Evolutionary conservation across 1,140 invertebrate species (phyloP).

Genomic region (Dendrolimus punctatus): DNA sequence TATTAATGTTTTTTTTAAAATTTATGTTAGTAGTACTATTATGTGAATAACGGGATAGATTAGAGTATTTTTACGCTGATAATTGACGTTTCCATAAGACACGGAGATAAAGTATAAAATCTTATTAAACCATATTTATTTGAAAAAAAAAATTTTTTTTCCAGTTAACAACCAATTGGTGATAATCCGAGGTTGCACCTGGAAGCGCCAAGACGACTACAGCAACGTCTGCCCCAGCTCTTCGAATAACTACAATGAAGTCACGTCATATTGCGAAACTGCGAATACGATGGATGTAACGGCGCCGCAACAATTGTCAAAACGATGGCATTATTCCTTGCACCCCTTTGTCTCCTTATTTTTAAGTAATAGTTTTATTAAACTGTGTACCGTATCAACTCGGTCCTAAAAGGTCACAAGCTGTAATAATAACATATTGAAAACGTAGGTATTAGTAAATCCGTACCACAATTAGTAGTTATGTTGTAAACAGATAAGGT

Average conservation of each 20-base stretch:
- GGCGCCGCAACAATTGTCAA: slow-evolving; percentile 56
- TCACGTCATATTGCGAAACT: slow-evolving; percentile 73
- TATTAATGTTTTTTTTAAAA: no score
- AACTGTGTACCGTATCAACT: no score
- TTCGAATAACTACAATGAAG: slow-evolving; percentile 60
- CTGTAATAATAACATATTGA: no score
- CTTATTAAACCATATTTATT: background rate
- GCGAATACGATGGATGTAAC: slow-evolving; percentile 72
- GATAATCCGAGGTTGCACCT: slow-evolving; percentile 71
- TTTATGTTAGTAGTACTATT: no score
- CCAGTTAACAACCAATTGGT: slow-evolving; percentile 67
- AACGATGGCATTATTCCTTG: slow-evolving; percentile 55
- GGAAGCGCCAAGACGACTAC: slow-evolving; percentile 71
- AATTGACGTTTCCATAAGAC: no score
- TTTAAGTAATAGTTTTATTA: slow-evolving; percentile 42
- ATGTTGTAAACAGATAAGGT: no score
- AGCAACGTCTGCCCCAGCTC: slow-evolving; percentile 65
- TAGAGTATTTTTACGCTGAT: no score
- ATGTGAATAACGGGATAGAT: no score
- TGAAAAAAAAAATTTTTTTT: slow-evolving; percentile 20
- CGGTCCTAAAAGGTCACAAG: no score
- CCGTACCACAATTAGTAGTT: no score
- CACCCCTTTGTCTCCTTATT: slow-evolving; percentile 52
- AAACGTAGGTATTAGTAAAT: no score
- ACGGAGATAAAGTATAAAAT: no score